Evolutionary conservation across 2,797 vertebrate species (phyloP), one percentile per base, ranked within the genome.

Genomic region (Cryptoprocta ferox): DNA sequence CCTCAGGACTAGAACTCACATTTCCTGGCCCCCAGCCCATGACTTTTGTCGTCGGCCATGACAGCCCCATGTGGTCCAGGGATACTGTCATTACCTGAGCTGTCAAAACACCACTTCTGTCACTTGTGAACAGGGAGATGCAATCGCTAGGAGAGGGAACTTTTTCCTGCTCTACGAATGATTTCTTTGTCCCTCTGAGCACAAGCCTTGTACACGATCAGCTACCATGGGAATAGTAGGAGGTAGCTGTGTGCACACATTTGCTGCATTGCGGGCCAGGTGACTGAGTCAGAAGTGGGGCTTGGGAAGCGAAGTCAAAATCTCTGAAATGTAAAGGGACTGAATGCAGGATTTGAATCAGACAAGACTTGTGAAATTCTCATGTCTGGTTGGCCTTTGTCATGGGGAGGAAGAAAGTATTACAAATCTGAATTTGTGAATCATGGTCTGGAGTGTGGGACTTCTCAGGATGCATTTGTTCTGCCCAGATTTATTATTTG

Each of bases 191-290:
- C 45, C 88, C 42, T 80, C 26, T 15, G 81, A 76, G 85, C 45
- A 32, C 30, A 70, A 32, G 28, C n/a, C 45, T 84, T 63, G 88
- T 81, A 26, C 89, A 75, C 89, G 73, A 94, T 96, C 82, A 80
- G 81, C 61, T 56, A 89, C 76, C 0, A 0, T 6, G 37, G 68
- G 63, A 82, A 91, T 21, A 59, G 48, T 2, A 8, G 66, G 68
- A 53, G 78, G 50, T 2, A 26, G 50, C 39, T 1, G 0, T 1
- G 32, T 4, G 3, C 50, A 14, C 2, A 8, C 0, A 5, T 82
- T 88, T 12, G 0, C 87, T 16, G 73, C 80, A 24, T 68, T 56
- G 61, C 9, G 56, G 32, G 45, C 82, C 48, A 37, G 84, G 18
- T 48, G 19, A 45, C 21, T 32, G 37, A 13, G 14, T 9, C 32